Evolutionary conservation across 2,888 invertebrate genomes (phyloP).

Genomic region (Syrista parreyssii): DNA sequence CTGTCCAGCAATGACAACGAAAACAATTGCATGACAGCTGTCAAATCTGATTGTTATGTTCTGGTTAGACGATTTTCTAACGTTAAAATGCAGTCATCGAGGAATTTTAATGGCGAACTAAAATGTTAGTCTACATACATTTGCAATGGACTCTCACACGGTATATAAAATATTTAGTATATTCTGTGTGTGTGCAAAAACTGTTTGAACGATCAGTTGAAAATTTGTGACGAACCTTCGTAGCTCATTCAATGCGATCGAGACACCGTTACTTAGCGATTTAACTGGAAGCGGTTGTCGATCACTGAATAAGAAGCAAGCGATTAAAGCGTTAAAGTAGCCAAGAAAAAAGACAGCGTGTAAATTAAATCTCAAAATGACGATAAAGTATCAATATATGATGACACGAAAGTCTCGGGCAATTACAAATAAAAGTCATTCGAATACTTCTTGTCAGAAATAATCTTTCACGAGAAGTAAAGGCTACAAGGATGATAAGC

Average conservation of each 20-base stretch:
- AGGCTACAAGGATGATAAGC: background rate
- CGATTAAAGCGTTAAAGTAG: background rate
- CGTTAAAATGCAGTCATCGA: too few relatives aligned
- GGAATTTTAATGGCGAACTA: too few relatives aligned
- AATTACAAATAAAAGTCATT: background rate
- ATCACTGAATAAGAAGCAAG: background rate
- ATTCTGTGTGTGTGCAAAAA: too few relatives aligned
- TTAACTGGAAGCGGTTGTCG: background rate
- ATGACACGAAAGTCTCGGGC: background rate
- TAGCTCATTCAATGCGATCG: background rate
- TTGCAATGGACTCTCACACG: too few relatives aligned
- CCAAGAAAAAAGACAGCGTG: background rate
- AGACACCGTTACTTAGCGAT: background rate
- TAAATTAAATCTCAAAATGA: background rate
- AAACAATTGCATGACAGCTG: too few relatives aligned
- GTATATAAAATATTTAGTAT: too few relatives aligned
- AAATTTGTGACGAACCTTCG: too few relatives aligned
- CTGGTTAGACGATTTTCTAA: too few relatives aligned
- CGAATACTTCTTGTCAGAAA: background rate
- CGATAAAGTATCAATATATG: background rate
- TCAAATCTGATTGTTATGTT: too few relatives aligned
- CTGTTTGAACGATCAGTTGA: too few relatives aligned
- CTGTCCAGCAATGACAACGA: background rate
- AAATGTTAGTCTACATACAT: too few relatives aligned
- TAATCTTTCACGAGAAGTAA: background rate